Percentiles rank a stretch among this genome's conserved stretches.
These are phyloP conservation scores for Limonius californicus DNA, from an alignment of 1,140 invertebrate genomes.

Conservation along the genomic window DNA sequence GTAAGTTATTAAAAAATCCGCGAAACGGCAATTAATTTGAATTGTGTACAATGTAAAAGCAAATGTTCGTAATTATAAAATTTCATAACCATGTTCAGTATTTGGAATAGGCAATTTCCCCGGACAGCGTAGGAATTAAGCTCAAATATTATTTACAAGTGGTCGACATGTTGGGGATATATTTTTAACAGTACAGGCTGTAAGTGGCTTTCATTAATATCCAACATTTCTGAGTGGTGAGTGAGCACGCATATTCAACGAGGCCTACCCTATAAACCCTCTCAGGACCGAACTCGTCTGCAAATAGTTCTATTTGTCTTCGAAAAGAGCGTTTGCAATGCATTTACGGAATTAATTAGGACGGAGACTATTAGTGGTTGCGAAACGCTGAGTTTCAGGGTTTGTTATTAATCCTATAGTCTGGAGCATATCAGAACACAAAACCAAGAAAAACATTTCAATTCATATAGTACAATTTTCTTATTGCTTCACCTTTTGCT, in stretches of 20 bases:
- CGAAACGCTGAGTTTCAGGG: no score
- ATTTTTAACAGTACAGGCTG: conserved; percentile 1
- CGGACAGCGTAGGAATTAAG: conserved; percentile 1
- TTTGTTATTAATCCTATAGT: no score
- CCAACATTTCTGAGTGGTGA: conserved; percentile 19
- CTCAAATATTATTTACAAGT: conserved; percentile 12
- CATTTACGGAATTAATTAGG: no score
- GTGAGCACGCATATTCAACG: conserved; percentile 17
- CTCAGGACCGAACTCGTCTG: background rate
- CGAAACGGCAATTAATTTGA: no score
- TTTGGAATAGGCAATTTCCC: conserved; percentile 2
- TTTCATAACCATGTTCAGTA: conserved; percentile 7
- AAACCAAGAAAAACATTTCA: no score
- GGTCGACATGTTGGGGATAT: conserved; percentile 2
- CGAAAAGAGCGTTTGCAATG: background rate
- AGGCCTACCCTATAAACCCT: conserved; percentile 6
- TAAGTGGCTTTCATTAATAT: conserved; percentile 18
- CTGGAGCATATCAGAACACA: no score
- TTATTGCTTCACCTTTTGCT: no score
- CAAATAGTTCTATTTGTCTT: conserved; percentile 6
- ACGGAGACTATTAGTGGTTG: no score
- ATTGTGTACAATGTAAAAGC: background rate
- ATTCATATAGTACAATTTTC: no score
- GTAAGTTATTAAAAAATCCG: no score
- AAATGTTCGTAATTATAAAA: conserved; percentile 2